Evolutionary conservation across 37 sponge, comb jelly and placozoan genomes (phyloP), one percentile per base, ranked within the genome.

Genomic region (Mnemiopsis leidyi): DNA sequence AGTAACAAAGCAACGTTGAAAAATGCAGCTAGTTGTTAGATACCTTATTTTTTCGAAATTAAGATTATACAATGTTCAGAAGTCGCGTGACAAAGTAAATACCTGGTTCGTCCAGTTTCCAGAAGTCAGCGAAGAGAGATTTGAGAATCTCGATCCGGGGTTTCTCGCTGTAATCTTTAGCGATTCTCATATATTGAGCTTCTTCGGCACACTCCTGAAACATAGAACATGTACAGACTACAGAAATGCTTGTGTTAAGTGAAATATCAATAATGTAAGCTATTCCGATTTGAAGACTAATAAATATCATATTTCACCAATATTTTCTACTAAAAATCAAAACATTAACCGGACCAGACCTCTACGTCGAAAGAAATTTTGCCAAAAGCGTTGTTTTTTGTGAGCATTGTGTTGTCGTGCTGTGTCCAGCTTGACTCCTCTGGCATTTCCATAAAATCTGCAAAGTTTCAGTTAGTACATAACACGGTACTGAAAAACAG

Each of bases 161-260:
- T 39, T 38, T 38, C 61, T 85, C 61, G 23, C 90, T 85, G 90
- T 85, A 85, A 21, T 85, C 90, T 18, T 38, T 85, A 33, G 90
- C 90, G 3, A 85, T 85, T 33, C 90, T 85, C 90, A 85, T 85
- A 37, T 85, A 85, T 61, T 85, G 90, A 13, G 90, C 90, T 26
- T 85, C 90, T 23, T 85, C 90, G 0, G 36, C 39, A 39, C 90
- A 85, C 30, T 85, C 90, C 79, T 77, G 73, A 21, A 5, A 69
- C n/a, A n/a, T n/a, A n/a, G n/a, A n/a, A n/a, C n/a, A n/a, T n/a
- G n/a, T n/a, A n/a, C n/a, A n/a, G n/a, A n/a, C n/a, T n/a, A n/a
- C n/a, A n/a, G n/a, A n/a, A n/a, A n/a, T n/a, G n/a, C n/a, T n/a
- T n/a, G n/a, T n/a, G n/a, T n/a, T n/a, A n/a, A n/a, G n/a, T n/a